Conservation (phyloP, 2,113 vertebrate genomes). For the Ranitomeya imitator region DNA sequence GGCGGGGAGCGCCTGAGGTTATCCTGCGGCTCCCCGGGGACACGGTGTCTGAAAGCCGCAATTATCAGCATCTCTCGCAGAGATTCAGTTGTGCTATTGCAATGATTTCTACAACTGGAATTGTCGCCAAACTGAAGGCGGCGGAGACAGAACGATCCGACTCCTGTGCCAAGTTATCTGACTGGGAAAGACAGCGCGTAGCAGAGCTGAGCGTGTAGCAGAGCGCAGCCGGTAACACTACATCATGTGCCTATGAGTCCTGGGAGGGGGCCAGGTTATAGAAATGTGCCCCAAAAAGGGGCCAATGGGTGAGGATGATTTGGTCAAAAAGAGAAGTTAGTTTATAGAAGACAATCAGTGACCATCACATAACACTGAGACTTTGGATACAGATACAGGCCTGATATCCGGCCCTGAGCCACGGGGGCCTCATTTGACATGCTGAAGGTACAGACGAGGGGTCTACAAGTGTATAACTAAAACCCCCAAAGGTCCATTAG, state of each 20-base stretch:
- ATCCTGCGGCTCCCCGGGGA: not conserved
- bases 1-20: not conserved
- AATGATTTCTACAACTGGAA: conserved; percentile 1
- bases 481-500: no score
- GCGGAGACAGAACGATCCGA: not conserved
- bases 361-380: no score
- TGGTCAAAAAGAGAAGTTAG: no score
- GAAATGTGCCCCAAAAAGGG: no score
- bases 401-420: no score
- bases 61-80: not conserved
- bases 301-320: no score
- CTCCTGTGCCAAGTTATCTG: not conserved
- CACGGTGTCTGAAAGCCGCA: not conserved
- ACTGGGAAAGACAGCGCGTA: not conserved
- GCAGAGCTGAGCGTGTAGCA: not conserved
- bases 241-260: not conserved
- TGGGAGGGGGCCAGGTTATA: no score
- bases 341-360: no score
- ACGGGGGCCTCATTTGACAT: no score
- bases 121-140: not conserved
- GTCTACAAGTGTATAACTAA: no score
- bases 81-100: not conserved
- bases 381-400: no score
- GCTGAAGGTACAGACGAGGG: no score
- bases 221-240: not conserved